Base-by-base conservation (phyloP, 23 tunicate species). In the Styela clava region DNA sequence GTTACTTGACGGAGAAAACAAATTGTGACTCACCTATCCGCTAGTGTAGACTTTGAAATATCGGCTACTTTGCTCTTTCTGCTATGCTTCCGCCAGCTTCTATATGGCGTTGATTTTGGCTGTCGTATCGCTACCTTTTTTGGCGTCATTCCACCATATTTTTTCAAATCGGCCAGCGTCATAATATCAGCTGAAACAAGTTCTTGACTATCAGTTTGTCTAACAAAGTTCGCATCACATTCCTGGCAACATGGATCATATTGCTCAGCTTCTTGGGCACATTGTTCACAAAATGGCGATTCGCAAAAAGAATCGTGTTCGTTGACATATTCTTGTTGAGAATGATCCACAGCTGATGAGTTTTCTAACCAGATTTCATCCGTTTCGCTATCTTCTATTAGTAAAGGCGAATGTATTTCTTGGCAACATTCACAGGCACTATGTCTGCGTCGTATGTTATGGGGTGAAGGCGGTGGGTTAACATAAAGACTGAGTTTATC, bases 91-190 rank as follows among this genome's bases (percentile, higher is more conserved):
- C 12, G 56, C 12, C 12, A 5, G 7, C 56, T 7, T 44, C 12
- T 44, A 44, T 7, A 44, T 44, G 56, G 12, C 12, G 56, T 5
- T 67, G 24, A 29, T 29, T 67, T 67, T 18, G 71, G 71, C 24
- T 67, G 71, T 12, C 71, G 30, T 22, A 16, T 1, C 30, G 22
- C 24, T 12, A 29, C 19, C 18, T 27, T 27, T 19, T 18, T 22
- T 27, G 31, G 31, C 16, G 71, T 27, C 71, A 67, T 67, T n/a
- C 16, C 31, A 16, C 71, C 71, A 29, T 67, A 67, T 67, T 67
- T 67, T 22, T 67, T 67, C 24, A 67, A 29, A 25, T 67, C 71
- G 16, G 71, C 19, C 30, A 67, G 31, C 19, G 71, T 67, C 22
- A 67, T 19, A 24, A 67, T 44, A 12, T 44, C 56, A 44, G 9